Evolutionary conservation across 2,888 invertebrate species (phyloP).

Genomic region (Nomada ferruginata): DNA sequence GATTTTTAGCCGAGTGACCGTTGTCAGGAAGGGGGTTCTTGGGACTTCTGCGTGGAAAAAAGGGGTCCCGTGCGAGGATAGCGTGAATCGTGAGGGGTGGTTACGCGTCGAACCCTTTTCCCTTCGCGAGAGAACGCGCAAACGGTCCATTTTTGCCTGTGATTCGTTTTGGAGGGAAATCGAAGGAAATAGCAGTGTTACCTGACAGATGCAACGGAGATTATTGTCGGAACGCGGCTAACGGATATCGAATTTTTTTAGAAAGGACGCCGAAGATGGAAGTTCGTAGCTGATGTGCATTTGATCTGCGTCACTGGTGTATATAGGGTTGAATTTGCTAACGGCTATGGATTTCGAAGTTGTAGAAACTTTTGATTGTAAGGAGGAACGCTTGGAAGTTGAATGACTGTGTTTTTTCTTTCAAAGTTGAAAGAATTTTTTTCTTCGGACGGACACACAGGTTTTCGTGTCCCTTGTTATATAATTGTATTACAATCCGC

Average conservation of each 20-base stretch:
- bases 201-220: conserved; percentile 40
- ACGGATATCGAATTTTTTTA: conserved; percentile 31
- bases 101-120: conserved; percentile 37
- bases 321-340: not conserved
- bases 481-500: no score
- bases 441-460: no score
- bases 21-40: conserved; percentile 35
- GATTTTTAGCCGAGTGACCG: conserved; percentile 46
- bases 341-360: not conserved
- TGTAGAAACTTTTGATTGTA: not conserved
- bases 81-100: conserved; percentile 18
- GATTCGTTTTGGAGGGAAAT: conserved; percentile 25
- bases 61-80: conserved; percentile 20
- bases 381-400: not conserved
- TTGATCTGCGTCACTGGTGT: not conserved
- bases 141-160: conserved; percentile 7
- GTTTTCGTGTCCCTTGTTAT: no score
- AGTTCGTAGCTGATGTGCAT: not conserved
- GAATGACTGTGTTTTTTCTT: not conserved
- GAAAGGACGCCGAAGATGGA: not conserved
- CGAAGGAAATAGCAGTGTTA: conserved; percentile 17
- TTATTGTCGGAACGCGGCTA: conserved; percentile 27
- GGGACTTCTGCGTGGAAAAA: conserved; percentile 13
- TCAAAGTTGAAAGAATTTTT: not conserved
- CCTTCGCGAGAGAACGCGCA: conserved; percentile 20